Evolutionary conservation across 2,888 invertebrate genomes (phyloP), one percentile per base, ranked within the genome.

Genomic region (Andrena bucephala): DNA sequence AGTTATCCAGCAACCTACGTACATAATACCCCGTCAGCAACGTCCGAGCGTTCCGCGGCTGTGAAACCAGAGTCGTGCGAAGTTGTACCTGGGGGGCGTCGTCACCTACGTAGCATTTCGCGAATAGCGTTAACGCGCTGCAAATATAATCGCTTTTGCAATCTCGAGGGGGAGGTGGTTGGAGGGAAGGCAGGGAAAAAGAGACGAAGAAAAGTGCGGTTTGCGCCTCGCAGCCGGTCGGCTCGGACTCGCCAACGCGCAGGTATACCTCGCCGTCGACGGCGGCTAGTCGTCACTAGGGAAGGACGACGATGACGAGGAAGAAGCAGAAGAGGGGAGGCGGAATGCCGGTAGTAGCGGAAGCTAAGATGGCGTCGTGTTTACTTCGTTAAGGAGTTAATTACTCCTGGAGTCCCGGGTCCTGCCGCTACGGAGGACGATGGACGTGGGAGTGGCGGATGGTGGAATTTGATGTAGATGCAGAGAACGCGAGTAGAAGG

Each of bases 381-480:
- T 94, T 94, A 94, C 93, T 94, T 94, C 94, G 94, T 94, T 94
- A 94, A 93, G 93, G 92, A 92, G 93, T 93, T 94, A 94, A 94
- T 94, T 94, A 94, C 93, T 93, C 91, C 90, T 89, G 88, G 90
- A 92, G 92, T 90, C 91, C 90, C 89, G 86, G 91, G 88, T 91
- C 89, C 91, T 90, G 88, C 89, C 89, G 89, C 88, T 80, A 84
- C 87, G 90, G 86, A 90, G 89, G 90, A 88, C 89, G 91, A 89
- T 88, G 90, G 90, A 89, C 89, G 90, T 87, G 88, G 86, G 88
- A 88, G 85, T 86, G 89, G 87, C 85, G 84, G 77, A 86, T 85
- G 87, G 78, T 81, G 89, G 90, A 90, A 89, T 90, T 88, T 89
- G 87, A 88, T 87, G 90, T 89, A 89, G 90, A 89, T 85, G 90